Base-by-base conservation (phyloP, 1,140 invertebrate species). In the Aphaenogaster ashmeadi region DNA sequence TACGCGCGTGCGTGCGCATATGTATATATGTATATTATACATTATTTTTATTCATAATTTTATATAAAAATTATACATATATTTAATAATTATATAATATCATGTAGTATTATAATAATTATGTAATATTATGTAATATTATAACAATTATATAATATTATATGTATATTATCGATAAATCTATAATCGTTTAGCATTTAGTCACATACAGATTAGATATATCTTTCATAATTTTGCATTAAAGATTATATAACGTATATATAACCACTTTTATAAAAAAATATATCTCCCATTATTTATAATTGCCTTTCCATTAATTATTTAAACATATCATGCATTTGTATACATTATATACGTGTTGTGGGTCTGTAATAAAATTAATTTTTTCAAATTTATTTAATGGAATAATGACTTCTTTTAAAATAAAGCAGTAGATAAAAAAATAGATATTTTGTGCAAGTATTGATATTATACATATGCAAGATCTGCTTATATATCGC, bases 311-410 rank as follows among this genome's bases (percentile, higher is more conserved):
- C 4, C 33, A 41, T 66, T 66, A 38, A n/a, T 66, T 38, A n/a
- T 38, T 64, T 62, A 56, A 56, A n/a, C 8, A 6, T 62, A 33
- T 60, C 4, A 60, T 56, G 50, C 50, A 21, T 18, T 56, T 33
- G 9, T 38, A 38, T 66, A n/a, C 8, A 38, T 66, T 66, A 0
- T 66, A 27, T 58, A 41, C 27, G 56, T 3, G 3, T 60, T 27
- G 15, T n/a, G 13, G 11, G 9, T 54, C 0, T 74, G 8, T 21
- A 58, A 38, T 58, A 74, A 72, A n/a, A 27, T 69, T 69, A 38
- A 74, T 74, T 21, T 41, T n/a, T 56, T 15, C 15, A 36, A 50
- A n/a, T 74, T 74, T 74, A 33, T 74, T 7, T 52, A 15, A n/a
- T n/a, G 3, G 5, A 13, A 38, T 56, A 13, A 7, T 38, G 4